These are phyloP conservation scores for Accipiter virgatus DNA, from an alignment of 2,113 vertebrate species.

Conservation along the genomic window DNA sequence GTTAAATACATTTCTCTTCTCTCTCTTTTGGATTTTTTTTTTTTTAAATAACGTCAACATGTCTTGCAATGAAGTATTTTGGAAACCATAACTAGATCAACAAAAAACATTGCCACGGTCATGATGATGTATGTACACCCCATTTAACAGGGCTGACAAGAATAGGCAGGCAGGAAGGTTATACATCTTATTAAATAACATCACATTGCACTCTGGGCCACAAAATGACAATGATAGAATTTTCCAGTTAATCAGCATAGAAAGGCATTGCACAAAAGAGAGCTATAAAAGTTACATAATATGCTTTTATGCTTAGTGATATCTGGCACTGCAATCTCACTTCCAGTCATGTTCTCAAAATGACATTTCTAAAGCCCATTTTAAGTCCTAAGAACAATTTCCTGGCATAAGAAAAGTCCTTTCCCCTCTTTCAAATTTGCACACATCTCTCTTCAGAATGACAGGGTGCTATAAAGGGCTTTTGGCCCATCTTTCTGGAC, in stretches of 20 bases:
- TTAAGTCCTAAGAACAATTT: slow-evolving; percentile 8
- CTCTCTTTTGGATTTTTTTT: background rate
- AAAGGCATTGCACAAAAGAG: slow-evolving; percentile 40
- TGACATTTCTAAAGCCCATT: slow-evolving; percentile 28
- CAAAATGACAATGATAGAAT: slow-evolving; percentile 47
- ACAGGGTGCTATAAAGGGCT: background rate
- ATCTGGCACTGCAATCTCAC: slow-evolving; percentile 34
- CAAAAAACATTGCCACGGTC: background rate
- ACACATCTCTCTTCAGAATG: background rate
- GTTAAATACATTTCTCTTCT: background rate
- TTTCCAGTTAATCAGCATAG: slow-evolving; percentile 44
- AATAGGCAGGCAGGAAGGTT: slow-evolving; percentile 19
- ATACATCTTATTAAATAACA: slow-evolving; percentile 54
- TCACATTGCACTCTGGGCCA: slow-evolving; percentile 19
- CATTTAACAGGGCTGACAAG: background rate
- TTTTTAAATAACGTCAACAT: background rate
- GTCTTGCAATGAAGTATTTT: background rate
- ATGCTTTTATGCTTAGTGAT: slow-evolving; percentile 18
- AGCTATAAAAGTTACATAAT: slow-evolving; percentile 37
- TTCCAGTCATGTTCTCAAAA: slow-evolving; percentile 30
- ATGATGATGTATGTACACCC: background rate
- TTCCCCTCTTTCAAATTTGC: background rate
- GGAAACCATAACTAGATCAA: slow-evolving; percentile 8
- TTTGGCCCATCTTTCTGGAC: background rate
- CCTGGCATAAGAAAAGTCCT: background rate